Base-by-base conservation (phyloP, 2,888 invertebrate species). In the Cabera pusaria region DNA sequence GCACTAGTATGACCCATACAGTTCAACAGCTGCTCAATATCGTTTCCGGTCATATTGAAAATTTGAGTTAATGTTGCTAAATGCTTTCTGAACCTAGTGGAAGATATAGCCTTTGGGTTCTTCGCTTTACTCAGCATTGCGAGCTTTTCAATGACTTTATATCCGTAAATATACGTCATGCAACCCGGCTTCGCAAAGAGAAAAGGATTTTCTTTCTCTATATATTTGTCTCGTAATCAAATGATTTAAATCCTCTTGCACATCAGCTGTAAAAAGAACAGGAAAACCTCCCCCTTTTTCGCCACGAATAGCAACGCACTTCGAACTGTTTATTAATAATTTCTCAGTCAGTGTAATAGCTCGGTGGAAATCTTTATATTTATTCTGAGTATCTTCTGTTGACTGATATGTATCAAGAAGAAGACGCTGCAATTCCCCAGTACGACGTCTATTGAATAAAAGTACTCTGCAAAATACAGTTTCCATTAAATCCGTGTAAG, bases 1-100 rank as follows among this genome's bases (percentile, higher is more conserved):
- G 11, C 23, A 8, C 14, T 10, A 0, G 51, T 49, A 29, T 53
- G 49, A 28, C 46, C 53, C 47, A 49, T 54, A 40, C 47, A 54
- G 7, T 31, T 43, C 17, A n/a, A n/a, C n/a, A n/a, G n/a, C n/a
- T n/a, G 45, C 40, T 14, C 14, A 6, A 12, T 24, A 14, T 24
- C 12, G 6, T 24, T 24, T 24, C 6, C 24, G 12, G 24, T 14
- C 24, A 24, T 24, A 12, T 12, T 37, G 28, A 52, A 49, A 23
- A 47, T 4, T 12, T 52, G 45, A 5, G 51, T 44, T 14, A 51
- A 23, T 5, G 54, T 52, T 5, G 54, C 54, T 22, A 52, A 27
- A 41, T 56, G 53, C 41, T 56, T 56, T 5, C 49, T 18, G 3
- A 56, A 40, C 4, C 37, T 21, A 2, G 54, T 55, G 4, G 52